These are phyloP conservation scores for Gymnoscopelus braueri DNA, from an alignment of 2,797 vertebrate species.

Conservation along the genomic window DNA sequence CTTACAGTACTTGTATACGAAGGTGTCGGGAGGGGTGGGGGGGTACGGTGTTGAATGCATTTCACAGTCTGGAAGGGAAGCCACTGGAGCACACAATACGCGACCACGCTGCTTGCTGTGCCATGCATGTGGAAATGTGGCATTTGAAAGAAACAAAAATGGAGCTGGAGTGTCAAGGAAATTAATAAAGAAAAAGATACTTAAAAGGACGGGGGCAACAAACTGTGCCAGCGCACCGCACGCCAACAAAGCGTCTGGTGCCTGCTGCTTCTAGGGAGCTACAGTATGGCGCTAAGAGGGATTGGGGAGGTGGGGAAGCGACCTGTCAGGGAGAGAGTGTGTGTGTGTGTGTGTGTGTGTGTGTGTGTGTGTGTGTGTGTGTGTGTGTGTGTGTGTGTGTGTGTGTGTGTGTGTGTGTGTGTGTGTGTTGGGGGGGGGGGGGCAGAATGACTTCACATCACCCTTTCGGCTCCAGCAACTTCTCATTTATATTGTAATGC, in stretches of 20 bases:
- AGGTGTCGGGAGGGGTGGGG: conserved; percentile 42
- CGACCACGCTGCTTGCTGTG: conserved; percentile 46
- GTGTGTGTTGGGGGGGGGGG: conserved; percentile 70
- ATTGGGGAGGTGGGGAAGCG: conserved; percentile 53
- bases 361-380: conserved; percentile 12
- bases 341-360: not conserved
- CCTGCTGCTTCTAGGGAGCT: conserved; percentile 44
- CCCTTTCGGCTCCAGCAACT: conserved; percentile 92
- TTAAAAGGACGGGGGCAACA: conserved; percentile 8
- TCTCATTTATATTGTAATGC: conserved; percentile 93
- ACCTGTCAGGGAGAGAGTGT: conserved; percentile 69
- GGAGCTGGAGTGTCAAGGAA: conserved; percentile 46
- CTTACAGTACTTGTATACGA: conserved; percentile 38
- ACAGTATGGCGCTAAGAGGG: conserved; percentile 2
- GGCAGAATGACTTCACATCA: conserved; percentile 90
- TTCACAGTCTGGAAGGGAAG: conserved; percentile 62
- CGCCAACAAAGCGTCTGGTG: conserved; percentile 62
- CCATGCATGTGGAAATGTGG: conserved; percentile 64
- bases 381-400: not conserved
- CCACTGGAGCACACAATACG: conserved; percentile 49
- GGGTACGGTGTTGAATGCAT: conserved; percentile 44
- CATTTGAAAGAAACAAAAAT: conserved; percentile 66
- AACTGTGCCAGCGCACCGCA: conserved; percentile 46
- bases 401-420: too few relatives aligned
- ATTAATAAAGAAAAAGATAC: conserved; percentile 27